Evolutionary conservation across 2,888 invertebrate species (phyloP).

Genomic region (Lissonota sp.): DNA sequence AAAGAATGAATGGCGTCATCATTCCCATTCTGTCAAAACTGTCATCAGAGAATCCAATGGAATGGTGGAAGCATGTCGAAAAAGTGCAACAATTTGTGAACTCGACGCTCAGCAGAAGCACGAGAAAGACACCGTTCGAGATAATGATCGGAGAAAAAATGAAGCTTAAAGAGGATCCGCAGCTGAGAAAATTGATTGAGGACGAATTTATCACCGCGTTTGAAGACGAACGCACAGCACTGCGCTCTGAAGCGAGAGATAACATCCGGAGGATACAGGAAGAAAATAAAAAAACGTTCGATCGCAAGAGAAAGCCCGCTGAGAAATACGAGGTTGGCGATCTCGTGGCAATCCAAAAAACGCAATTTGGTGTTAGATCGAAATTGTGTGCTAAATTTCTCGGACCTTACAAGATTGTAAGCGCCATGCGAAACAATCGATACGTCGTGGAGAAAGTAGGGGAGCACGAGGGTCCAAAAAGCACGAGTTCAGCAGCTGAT

Average conservation of each 20-base stretch:
- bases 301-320: constrained; percentile 63
- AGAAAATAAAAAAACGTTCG: constrained; percentile 68
- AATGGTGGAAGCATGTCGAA: constrained; percentile 48
- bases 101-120: constrained; percentile 23
- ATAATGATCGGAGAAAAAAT: constrained; percentile 39
- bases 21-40: constrained; percentile 64
- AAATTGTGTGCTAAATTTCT: constrained; percentile 65
- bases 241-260: constrained; percentile 52
- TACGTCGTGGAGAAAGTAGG: constrained; percentile 55
- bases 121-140: constrained; percentile 40
- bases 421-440: constrained; percentile 60
- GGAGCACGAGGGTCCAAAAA: background rate
- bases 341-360: constrained; percentile 63
- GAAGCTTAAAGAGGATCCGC: constrained; percentile 26
- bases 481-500: constrained; percentile 5
- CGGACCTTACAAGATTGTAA: constrained; percentile 63
- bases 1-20: constrained; percentile 46
- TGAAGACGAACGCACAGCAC: constrained; percentile 47
- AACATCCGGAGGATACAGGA: constrained; percentile 65
- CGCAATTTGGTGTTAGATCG: constrained; percentile 63
- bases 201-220: constrained; percentile 58
- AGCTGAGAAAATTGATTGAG: constrained; percentile 51
- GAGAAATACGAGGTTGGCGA: constrained; percentile 63
- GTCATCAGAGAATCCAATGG: constrained; percentile 29
- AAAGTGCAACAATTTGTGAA: constrained; percentile 37